These are phyloP conservation scores for Oligia latruncula DNA, from an alignment of 2,888 invertebrate species.

Conservation along the genomic window DNA sequence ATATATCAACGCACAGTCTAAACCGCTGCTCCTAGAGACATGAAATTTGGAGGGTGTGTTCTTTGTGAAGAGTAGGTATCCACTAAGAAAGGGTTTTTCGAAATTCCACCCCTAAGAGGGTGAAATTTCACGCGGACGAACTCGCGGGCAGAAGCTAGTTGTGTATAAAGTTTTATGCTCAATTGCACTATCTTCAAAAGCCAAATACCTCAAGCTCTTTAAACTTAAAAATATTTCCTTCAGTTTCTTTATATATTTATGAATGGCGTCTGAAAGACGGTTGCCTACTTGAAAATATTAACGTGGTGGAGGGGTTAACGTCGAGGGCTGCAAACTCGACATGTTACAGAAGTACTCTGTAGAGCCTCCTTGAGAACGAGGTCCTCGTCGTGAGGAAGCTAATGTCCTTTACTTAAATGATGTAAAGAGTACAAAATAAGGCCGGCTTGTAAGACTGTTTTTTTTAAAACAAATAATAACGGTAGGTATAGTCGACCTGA, in stretches of 20 bases:
- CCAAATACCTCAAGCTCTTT: background rate
- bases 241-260: conserved; percentile 25
- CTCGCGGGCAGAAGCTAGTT: too few relatives aligned
- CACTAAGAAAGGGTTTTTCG: too few relatives aligned
- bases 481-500: background rate
- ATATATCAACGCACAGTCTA: too few relatives aligned
- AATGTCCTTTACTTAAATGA: conserved; percentile 28
- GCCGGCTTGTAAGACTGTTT: background rate
- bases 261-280: conserved; percentile 32
- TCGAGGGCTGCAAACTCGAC: conserved; percentile 50
- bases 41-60: too few relatives aligned
- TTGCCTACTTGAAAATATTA: conserved; percentile 47
- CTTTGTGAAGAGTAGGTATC: too few relatives aligned
- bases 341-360: conserved; percentile 41
- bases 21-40: too few relatives aligned
- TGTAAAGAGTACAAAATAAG: conserved; percentile 37
- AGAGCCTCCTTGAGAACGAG: conserved; percentile 37
- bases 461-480: background rate
- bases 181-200: background rate
- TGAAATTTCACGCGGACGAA: too few relatives aligned
- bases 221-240: background rate
- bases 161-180: background rate
- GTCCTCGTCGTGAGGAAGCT: conserved; percentile 35
- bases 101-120: too few relatives aligned
- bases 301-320: conserved; percentile 8